Conservation (phyloP, 2,113 vertebrate species). For the Sander lucioperca region DNA sequence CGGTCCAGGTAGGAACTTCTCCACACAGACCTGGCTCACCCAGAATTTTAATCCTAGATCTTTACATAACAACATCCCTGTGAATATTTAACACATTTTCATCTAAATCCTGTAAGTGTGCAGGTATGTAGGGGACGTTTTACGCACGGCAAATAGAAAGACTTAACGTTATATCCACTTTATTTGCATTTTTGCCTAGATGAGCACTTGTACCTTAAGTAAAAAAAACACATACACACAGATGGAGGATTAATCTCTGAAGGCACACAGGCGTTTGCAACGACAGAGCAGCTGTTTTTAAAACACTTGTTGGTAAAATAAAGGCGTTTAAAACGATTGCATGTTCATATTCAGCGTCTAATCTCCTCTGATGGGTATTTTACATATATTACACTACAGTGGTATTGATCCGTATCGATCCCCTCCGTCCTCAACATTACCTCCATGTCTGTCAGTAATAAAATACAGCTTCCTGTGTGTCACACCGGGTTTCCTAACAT, state of each 20-base stretch:
- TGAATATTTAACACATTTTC: not conserved
- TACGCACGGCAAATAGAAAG: slow-evolving; percentile 32
- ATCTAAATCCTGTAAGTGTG: not conserved
- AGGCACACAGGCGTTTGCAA: not conserved
- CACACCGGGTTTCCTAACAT: slow-evolving; percentile 43
- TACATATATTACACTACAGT: slow-evolving; percentile 51
- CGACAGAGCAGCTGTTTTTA: not conserved
- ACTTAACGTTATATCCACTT: slow-evolving; percentile 28
- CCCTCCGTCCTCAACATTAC: slow-evolving; percentile 40
- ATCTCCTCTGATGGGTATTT: slow-evolving; percentile 57
- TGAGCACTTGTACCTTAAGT: slow-evolving; percentile 27
- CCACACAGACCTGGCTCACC: not conserved
- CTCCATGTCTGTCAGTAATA: slow-evolving; percentile 41
- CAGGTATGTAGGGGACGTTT: slow-evolving; percentile 2
- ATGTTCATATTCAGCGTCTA: slow-evolving; percentile 43
- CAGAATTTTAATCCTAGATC: not conserved
- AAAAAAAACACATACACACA: slow-evolving; percentile 9
- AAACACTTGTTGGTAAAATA: slow-evolving; percentile 64
- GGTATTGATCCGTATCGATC: slow-evolving; percentile 69
- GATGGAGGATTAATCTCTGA: not conserved
- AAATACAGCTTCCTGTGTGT: slow-evolving; percentile 58
- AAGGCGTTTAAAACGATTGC: not conserved
- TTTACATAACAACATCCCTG: not conserved
- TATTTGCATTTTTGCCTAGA: slow-evolving; percentile 25
- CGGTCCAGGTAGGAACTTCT: slow-evolving; percentile 81